A percentile compares a stretch with the other conserved stretches of the same genome.
Conservation (phyloP, 2,797 vertebrate genomes). For the Microchirus variegatus region DNA sequence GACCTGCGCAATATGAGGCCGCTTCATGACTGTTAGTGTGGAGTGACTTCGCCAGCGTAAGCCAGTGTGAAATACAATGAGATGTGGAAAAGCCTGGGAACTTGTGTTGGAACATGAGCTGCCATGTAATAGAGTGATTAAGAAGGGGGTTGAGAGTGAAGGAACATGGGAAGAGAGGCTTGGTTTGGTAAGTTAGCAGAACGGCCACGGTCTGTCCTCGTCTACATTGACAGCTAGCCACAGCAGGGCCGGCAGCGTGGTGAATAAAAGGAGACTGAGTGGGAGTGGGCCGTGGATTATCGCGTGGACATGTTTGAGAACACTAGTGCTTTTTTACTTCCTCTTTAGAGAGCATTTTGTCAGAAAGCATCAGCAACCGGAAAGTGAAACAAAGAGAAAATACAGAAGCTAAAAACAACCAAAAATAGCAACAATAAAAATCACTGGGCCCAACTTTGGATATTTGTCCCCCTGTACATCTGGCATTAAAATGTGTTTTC, state of each 20-base stretch:
- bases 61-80: constrained; percentile 75
- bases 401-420: neutral
- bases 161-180: constrained; percentile 28
- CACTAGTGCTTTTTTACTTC: constrained; percentile 22
- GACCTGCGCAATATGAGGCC: constrained; percentile 51
- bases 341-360: constrained; percentile 27
- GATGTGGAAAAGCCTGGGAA: constrained; percentile 50
- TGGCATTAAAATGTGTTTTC: no score
- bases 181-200: constrained; percentile 39
- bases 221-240: constrained; percentile 8
- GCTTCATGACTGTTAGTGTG: constrained; percentile 61
- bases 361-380: constrained; percentile 19
- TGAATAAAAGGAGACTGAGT: constrained; percentile 37
- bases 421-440: no score
- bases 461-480: no score
- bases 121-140: constrained; percentile 73
- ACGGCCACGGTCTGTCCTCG: constrained; percentile 17
- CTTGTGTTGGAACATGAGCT: constrained; percentile 69
- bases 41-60: constrained; percentile 51
- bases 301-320: constrained; percentile 32
- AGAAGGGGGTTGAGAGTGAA: constrained; percentile 34
- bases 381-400: constrained; percentile 2
- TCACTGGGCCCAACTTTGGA: no score
- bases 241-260: constrained; percentile 5
- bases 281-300: constrained; percentile 25